Conservation (phyloP, 2,113 vertebrate genomes). For the Austrofundulus limnaeus region DNA sequence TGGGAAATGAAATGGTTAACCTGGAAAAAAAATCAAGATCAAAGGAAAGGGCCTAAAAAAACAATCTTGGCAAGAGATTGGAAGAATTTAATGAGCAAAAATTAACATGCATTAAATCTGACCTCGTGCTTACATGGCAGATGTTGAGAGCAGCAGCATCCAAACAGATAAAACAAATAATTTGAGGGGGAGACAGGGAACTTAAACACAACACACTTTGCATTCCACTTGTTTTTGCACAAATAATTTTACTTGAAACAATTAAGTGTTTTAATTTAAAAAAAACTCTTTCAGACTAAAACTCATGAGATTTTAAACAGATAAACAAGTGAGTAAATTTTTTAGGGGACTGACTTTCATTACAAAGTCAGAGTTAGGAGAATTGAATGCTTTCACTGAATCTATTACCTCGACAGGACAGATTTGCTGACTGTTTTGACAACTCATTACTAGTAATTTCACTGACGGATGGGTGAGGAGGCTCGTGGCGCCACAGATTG, state of each 20-base stretch:
- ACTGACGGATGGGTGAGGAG: constrained; percentile 73
- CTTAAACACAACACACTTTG: neutral
- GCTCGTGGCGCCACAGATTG: constrained; percentile 62
- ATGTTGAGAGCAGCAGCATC: constrained; percentile 67
- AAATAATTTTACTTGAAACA: neutral
- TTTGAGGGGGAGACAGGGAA: constrained; percentile 6
- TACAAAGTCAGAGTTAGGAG: constrained; percentile 47
- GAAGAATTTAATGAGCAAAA: constrained; percentile 80
- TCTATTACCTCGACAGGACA: constrained; percentile 63
- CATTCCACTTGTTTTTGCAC: neutral
- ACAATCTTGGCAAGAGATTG: constrained; percentile 75
- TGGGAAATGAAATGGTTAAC: constrained; percentile 74
- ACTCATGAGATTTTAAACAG: neutral
- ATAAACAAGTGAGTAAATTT: neutral
- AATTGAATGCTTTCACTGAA: constrained; percentile 46
- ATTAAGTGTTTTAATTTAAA: neutral
- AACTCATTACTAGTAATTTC: constrained; percentile 84
- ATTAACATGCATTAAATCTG: constrained; percentile 84
- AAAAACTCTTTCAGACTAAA: neutral
- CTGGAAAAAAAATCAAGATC: constrained; percentile 78
- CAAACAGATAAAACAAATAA: constrained; percentile 15
- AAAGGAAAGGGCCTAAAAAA: constrained; percentile 74
- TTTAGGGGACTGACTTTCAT: constrained; percentile 28
- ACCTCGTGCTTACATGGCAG: constrained; percentile 76
- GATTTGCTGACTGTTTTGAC: constrained; percentile 73